A percentile compares a stretch with the other conserved stretches of the same genome.
These are phyloP conservation scores for Agrochola litura DNA, from an alignment of 2,888 invertebrate genomes.

Conservation along the genomic window DNA sequence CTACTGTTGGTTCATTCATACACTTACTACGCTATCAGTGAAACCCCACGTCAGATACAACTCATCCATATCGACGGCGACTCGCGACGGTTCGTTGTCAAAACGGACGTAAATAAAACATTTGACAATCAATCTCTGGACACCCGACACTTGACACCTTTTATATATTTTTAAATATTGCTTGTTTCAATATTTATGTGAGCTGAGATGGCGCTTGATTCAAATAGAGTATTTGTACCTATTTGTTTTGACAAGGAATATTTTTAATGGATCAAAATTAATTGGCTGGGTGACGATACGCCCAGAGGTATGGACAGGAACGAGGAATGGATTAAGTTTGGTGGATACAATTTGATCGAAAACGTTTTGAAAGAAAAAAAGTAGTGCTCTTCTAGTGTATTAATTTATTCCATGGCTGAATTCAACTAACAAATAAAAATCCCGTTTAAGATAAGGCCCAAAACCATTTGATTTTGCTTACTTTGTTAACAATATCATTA, in stretches of 20 bases:
- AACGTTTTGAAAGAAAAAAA: too few species aligned
- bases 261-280: neutral
- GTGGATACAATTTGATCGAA: too few species aligned
- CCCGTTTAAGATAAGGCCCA: neutral
- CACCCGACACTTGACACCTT: conserved; percentile 30
- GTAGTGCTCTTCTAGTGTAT: neutral
- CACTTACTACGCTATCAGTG: conserved; percentile 4
- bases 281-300: neutral
- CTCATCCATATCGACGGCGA: neutral
- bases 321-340: neutral
- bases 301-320: neutral
- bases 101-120: conserved; percentile 37
- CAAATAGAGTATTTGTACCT: neutral
- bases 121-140: conserved; percentile 50
- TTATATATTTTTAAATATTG: neutral
- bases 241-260: neutral
- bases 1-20: neutral
- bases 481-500: neutral
- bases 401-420: neutral
- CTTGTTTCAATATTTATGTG: conserved; percentile 19
- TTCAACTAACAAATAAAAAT: neutral
- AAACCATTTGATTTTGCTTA: neutral
- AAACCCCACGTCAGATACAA: conserved; percentile 18
- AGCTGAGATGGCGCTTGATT: neutral
- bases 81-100: neutral